phyloP scores from a whole-genome alignment of 2,888 invertebrate genomes.

The Platynereis dumerilii region DNA sequence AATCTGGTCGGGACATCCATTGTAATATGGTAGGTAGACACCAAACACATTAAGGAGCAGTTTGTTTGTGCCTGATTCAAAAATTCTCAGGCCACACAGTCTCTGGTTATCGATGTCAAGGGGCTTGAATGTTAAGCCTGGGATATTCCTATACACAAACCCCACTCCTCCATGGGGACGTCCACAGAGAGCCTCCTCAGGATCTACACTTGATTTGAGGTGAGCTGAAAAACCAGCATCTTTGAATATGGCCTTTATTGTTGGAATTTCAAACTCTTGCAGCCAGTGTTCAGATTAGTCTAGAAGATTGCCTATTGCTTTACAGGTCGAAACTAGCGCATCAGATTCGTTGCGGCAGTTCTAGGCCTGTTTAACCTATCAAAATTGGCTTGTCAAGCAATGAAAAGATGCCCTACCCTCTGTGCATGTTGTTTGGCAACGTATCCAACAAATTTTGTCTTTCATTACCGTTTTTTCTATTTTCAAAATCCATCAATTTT shows the following conservation, averaged over 20 bases:
- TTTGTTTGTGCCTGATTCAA: not conserved
- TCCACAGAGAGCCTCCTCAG: not conserved
- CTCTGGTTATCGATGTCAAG: not conserved
- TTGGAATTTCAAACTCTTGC: not conserved
- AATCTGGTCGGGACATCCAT: not conserved
- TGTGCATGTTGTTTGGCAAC: no score
- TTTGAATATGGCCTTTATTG: not conserved
- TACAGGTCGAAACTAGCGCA: no score
- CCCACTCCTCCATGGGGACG: conserved; percentile 1
- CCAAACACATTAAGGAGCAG: not conserved
- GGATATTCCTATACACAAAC: not conserved
- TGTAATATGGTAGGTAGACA: conserved; percentile 2
- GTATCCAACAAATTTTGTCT: no score
- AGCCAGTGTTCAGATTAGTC: not conserved
- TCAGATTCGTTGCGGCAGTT: no score
- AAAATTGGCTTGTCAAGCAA: no score
- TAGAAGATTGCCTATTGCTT: not conserved
- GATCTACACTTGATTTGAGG: conserved; percentile 2
- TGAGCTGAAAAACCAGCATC: not conserved
- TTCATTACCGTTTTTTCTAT: no score
- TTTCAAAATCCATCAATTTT: no score
- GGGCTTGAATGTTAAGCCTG: not conserved
- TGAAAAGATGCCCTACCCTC: no score
- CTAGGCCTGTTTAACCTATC: no score
- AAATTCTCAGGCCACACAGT: not conserved